Evolutionary conservation across 2,888 invertebrate species (phyloP).

Genomic region (Catotricha subobsoleta): DNA sequence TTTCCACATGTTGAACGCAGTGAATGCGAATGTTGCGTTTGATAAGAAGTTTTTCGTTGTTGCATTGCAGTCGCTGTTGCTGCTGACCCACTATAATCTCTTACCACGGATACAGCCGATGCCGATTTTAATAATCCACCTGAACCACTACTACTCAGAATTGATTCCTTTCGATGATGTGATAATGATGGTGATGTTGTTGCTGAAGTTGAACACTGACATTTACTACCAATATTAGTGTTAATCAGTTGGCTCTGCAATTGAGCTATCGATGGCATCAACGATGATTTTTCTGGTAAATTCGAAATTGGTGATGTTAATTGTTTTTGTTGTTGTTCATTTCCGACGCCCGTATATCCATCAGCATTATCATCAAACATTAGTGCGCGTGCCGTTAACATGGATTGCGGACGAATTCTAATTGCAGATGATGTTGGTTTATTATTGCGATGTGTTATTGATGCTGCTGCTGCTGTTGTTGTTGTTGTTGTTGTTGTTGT

Average conservation of each 20-base stretch:
- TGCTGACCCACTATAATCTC: not conserved
- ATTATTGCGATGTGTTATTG: slow-evolving; percentile 21
- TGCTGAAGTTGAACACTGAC: not conserved
- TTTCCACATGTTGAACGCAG: slow-evolving; percentile 23
- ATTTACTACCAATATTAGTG: too few species aligned
- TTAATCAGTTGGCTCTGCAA: too few species aligned
- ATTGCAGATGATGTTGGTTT: slow-evolving; percentile 28
- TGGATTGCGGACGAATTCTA: slow-evolving; percentile 34
- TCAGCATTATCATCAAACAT: slow-evolving; percentile 56
- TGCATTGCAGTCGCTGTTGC: slow-evolving; percentile 1
- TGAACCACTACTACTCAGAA: not conserved
- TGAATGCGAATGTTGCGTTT: slow-evolving; percentile 22
- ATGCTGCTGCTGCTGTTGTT: slow-evolving; percentile 14
- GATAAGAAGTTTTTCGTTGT: slow-evolving; percentile 24
- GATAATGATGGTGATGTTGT: slow-evolving; percentile 3
- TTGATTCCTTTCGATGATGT: too few species aligned
- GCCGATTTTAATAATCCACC: slow-evolving; percentile 1
- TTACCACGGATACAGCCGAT: not conserved
- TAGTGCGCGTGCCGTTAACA: slow-evolving; percentile 56
- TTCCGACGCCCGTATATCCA: slow-evolving; percentile 20
- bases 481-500: slow-evolving; percentile 7
- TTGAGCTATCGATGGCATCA: not conserved
- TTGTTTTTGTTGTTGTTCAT: slow-evolving; percentile 5
- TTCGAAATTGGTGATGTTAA: too few species aligned
- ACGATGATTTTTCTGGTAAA: too few species aligned